Evolutionary conservation across 2,888 invertebrate genomes (phyloP), one percentile per base, ranked within the genome.

Genomic region (Drosophila infuscata): DNA sequence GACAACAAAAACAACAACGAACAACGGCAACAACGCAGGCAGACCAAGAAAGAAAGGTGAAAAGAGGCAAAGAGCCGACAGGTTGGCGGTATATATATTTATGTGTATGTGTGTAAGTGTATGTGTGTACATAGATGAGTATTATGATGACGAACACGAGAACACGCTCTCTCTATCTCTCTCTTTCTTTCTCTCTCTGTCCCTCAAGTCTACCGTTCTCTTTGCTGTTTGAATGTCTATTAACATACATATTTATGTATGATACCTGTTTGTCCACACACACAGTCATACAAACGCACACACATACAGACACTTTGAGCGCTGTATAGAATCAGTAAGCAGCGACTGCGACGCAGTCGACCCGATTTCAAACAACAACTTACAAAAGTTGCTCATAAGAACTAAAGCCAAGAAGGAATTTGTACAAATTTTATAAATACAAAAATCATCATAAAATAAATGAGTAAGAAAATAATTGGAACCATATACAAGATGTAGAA

Each of bases 321-420:
- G 61, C 56, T 85, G 75, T 71, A 60, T 80, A 81, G 89, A 89
- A 85, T 85, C 76, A 82, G 75, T 82, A 83, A 83, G 58, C 87
- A 83, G 82, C 33, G 68, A 73, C 71, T 61, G 74, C 72, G 64
- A 58, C 58, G 60, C 68, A 46, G 75, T 54, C 83, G 83, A 81
- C 87, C 86, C 79, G 86, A 84, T 88, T 88, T 84, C 67, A 64
- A 81, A 46, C 56, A 62, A 65, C 73, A 76, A 70, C 61, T 54
- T 51, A 74, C 43, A 62, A 68, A 74, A 76, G 59, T 53, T 65
- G 68, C 48, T 65, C 58, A 43, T 51, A 79, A 61, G 61, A 75
- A 60, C 38, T 49, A 59, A 62, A 64, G 48, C 20, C 25, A 46
- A 33, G 30, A 29, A 64, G 29, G 48, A 59, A 54, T 35, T 57